Evolutionary conservation across 2,888 invertebrate species (phyloP).

Genomic region (Onthophagus sagittarius): DNA sequence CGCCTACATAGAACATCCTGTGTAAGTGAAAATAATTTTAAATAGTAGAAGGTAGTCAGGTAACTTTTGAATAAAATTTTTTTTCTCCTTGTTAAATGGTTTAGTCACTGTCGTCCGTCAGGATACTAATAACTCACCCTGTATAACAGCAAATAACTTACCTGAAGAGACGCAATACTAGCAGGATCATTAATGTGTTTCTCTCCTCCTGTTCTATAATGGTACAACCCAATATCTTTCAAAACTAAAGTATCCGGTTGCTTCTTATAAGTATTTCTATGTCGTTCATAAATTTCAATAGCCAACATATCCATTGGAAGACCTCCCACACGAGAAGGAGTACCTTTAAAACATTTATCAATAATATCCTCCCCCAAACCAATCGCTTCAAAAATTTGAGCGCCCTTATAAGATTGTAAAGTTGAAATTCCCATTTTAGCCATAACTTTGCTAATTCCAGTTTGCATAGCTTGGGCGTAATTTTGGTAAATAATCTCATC

Average conservation of each 20-base stretch:
- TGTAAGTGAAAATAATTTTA: no score
- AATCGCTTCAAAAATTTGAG: conserved; percentile 98
- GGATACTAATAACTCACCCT: no score
- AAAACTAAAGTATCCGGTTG: conserved; percentile 69
- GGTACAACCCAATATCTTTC: conserved; percentile 83
- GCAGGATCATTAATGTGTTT: conserved; percentile 96
- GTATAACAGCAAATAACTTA: conserved; percentile 35
- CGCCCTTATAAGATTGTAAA: conserved; percentile 96
- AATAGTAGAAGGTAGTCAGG: no score
- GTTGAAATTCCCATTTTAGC: conserved; percentile 99
- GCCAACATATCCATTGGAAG: conserved; percentile 85
- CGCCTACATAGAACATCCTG: no score
- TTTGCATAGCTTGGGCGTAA: conserved; percentile 73
- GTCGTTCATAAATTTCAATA: conserved; percentile 78
- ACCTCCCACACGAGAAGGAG: conserved; percentile 76
- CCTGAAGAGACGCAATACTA: conserved; percentile 71
- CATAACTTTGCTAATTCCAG: conserved; percentile 75
- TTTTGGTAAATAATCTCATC: conserved; percentile 81
- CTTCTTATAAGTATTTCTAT: conserved; percentile 69
- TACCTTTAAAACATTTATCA: conserved; percentile 86
- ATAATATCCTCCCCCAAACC: conserved; percentile 90
- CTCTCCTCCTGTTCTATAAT: conserved; percentile 97
- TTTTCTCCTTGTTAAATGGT: no score
- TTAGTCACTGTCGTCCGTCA: no score
- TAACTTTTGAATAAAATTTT: no score